Conservation (phyloP, 2,113 vertebrate genomes). For the Sebastes fasciatus region DNA sequence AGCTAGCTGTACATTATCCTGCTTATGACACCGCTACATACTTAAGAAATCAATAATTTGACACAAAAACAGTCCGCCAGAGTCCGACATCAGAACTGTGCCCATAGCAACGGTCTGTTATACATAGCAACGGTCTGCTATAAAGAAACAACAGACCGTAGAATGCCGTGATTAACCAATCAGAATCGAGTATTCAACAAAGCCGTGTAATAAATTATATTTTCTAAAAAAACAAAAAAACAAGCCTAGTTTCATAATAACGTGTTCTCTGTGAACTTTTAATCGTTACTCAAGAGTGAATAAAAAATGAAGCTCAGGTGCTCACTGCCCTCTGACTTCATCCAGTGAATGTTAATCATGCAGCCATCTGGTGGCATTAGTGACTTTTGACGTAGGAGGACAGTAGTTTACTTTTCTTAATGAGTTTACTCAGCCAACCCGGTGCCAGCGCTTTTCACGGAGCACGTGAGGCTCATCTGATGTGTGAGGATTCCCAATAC, state of each 20-base stretch:
- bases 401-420: constrained; percentile 70
- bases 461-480: constrained; percentile 48
- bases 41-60: too few relatives aligned
- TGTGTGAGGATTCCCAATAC: constrained; percentile 25
- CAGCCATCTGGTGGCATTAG: constrained; percentile 75
- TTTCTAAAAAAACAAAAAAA: background rate
- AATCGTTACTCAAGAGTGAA: background rate
- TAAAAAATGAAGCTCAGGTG: constrained; percentile 36
- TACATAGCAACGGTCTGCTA: too few relatives aligned
- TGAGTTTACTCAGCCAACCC: constrained; percentile 48
- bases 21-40: too few relatives aligned
- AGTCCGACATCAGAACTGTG: too few relatives aligned
- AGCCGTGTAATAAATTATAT: background rate
- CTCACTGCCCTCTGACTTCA: constrained; percentile 39
- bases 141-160: too few relatives aligned
- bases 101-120: too few relatives aligned
- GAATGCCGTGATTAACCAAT: too few relatives aligned
- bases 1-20: too few relatives aligned
- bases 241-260: too few relatives aligned
- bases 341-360: constrained; percentile 66
- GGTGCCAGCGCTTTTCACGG: constrained; percentile 29
- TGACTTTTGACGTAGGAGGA: constrained; percentile 70
- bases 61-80: too few relatives aligned
- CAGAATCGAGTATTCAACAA: too few relatives aligned
- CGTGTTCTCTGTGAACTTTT: constrained; percentile 7